Percentiles rank a stretch among this genome's conserved stretches.
These are phyloP conservation scores for Sterna hirundo DNA, from an alignment of 2,113 vertebrate species.

Conservation along the genomic window DNA sequence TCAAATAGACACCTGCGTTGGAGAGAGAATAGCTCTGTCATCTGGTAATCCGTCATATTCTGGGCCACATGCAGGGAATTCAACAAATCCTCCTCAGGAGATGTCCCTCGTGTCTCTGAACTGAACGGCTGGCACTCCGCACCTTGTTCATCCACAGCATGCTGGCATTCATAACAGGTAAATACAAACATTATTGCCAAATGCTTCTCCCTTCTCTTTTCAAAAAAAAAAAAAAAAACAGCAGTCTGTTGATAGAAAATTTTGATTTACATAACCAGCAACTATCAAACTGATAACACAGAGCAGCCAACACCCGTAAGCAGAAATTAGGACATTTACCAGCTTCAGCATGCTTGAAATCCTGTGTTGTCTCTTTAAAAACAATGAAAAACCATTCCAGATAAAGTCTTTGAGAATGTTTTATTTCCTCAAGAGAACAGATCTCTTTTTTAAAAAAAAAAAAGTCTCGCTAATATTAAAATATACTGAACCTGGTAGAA, in stretches of 20 bases:
- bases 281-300: not conserved
- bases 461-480: constrained; percentile 49
- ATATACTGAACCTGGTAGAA: constrained; percentile 64
- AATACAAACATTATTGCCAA: constrained; percentile 20
- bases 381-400: constrained; percentile 50
- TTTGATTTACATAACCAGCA: constrained; percentile 13
- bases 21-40: not conserved
- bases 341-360: constrained; percentile 9
- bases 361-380: constrained; percentile 54
- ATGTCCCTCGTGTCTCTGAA: not conserved
- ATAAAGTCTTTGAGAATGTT: constrained; percentile 40
- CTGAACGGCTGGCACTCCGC: not conserved
- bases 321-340: constrained; percentile 26
- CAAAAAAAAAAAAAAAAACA: not conserved
- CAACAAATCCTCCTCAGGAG: not conserved
- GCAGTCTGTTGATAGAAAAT: not conserved
- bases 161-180: not conserved
- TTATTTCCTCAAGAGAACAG: constrained; percentile 48
- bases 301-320: not conserved
- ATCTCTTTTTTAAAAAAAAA: constrained; percentile 38
- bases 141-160: not conserved
- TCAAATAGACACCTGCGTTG: not conserved
- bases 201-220: not conserved
- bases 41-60: not conserved
- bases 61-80: not conserved